These are phyloP conservation scores for Tonatia bakeri DNA, from an alignment of 2,113 vertebrate genomes.

Conservation along the genomic window DNA sequence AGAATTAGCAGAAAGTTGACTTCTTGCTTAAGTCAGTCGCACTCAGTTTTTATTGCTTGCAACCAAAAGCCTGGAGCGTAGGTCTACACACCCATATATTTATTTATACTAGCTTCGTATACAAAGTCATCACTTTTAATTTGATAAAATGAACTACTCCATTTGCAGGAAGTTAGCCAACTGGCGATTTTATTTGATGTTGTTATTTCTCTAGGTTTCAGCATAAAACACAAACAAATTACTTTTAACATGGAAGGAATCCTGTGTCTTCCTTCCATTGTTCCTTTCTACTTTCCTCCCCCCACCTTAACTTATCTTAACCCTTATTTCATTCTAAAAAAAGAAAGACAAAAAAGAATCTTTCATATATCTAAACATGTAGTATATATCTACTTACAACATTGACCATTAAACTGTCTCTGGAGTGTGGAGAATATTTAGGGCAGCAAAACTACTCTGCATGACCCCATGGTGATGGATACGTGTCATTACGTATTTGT, in stretches of 20 bases:
- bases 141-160: slow-evolving; percentile 16
- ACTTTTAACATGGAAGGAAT: neutral
- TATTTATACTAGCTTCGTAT: neutral
- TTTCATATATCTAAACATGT: neutral
- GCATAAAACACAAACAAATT: neutral
- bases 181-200: slow-evolving; percentile 15
- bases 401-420: neutral
- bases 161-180: neutral
- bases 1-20: neutral
- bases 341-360: neutral
- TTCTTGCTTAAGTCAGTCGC: neutral
- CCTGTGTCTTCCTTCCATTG: neutral
- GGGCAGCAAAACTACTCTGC: neutral
- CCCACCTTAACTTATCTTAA: neutral
- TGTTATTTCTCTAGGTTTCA: neutral
- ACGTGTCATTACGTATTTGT: neutral
- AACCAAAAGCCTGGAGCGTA: neutral
- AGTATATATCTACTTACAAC: neutral
- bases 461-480: neutral
- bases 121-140: neutral
- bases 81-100: neutral
- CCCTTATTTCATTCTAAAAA: neutral
- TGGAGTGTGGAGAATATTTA: neutral
- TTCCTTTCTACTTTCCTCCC: neutral
- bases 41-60: neutral